Conservation (phyloP, 64 coral and sea anemone genomes). For the Montipora foliosa region DNA sequence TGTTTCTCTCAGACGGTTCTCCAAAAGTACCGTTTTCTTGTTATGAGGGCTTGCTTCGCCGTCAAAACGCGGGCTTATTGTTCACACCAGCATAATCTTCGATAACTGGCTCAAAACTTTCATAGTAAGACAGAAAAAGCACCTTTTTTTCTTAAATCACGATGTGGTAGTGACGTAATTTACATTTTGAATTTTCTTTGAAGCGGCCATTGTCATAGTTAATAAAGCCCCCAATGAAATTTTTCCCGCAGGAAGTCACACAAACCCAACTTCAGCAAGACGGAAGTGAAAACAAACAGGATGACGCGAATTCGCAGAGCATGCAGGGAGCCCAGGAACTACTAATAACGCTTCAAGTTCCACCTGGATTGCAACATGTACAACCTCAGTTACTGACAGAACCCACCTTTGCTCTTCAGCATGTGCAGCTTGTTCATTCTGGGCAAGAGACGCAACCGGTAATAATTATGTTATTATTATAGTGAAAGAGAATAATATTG, state of each 20-base stretch:
- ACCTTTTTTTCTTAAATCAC: no score
- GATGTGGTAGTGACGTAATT: no score
- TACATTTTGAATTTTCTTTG: no score
- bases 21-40: no score
- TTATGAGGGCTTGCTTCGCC: no score
- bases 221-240: no score
- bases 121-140: no score
- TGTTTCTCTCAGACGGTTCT: not conserved
- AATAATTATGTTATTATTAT: not conserved
- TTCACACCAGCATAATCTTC: no score
- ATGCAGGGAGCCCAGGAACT: conserved; percentile 77
- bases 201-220: no score
- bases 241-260: not conserved
- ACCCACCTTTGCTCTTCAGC: conserved; percentile 78
- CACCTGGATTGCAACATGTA: conserved; percentile 60
- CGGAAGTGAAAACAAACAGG: conserved; percentile 51
- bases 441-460: conserved; percentile 59
- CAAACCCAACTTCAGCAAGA: conserved; percentile 40
- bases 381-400: conserved; percentile 74
- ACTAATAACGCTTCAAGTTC: conserved; percentile 83
- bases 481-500: not conserved
- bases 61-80: no score
- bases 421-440: conserved; percentile 66
- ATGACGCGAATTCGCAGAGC: conserved; percentile 50
- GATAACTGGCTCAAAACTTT: no score